Percentiles rank a stretch among this genome's conserved stretches.
phyloP scores from a whole-genome alignment of 2,797 vertebrate species.

The Scleropages formosus region DNA sequence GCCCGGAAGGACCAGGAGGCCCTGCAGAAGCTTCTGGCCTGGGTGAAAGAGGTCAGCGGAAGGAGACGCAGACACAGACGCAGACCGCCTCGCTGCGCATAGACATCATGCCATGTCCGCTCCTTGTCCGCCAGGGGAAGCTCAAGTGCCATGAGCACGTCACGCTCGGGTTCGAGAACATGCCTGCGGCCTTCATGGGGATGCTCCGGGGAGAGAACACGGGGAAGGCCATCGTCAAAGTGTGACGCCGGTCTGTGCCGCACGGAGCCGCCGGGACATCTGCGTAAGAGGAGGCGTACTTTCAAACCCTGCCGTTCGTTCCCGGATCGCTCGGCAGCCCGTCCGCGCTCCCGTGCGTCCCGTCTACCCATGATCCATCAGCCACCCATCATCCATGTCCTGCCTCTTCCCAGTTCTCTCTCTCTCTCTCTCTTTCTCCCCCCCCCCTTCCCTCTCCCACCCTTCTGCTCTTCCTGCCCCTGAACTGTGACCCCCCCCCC shows the following conservation, averaged over 20 bases:
- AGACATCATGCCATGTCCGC: not conserved
- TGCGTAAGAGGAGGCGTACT: no score
- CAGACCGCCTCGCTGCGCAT: no score
- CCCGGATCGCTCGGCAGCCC: not conserved
- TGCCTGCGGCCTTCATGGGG: constrained; percentile 86
- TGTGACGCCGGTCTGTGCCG: constrained; percentile 53
- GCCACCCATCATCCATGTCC: no score
- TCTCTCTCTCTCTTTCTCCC: not conserved
- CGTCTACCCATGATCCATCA: no score
- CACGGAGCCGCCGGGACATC: not conserved
- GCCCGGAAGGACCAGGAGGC: constrained; percentile 62
- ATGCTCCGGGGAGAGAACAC: constrained; percentile 81
- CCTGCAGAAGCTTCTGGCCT: constrained; percentile 69
- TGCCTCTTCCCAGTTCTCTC: no score
- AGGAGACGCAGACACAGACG: no score
- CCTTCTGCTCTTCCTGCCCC: no score
- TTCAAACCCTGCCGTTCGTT: not conserved
- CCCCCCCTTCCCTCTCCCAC: not conserved
- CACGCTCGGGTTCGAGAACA: constrained; percentile 83
- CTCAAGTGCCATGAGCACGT: constrained; percentile 73
- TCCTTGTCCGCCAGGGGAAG: constrained; percentile 71
- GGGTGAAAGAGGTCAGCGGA: constrained; percentile 71
- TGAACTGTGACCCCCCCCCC: no score
- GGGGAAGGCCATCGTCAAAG: constrained; percentile 80
- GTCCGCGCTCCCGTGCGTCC: no score